Percentiles rank a stretch among this genome's conserved stretches.
Conservation (phyloP, 1,140 invertebrate species). For the Eueides isabella region DNA sequence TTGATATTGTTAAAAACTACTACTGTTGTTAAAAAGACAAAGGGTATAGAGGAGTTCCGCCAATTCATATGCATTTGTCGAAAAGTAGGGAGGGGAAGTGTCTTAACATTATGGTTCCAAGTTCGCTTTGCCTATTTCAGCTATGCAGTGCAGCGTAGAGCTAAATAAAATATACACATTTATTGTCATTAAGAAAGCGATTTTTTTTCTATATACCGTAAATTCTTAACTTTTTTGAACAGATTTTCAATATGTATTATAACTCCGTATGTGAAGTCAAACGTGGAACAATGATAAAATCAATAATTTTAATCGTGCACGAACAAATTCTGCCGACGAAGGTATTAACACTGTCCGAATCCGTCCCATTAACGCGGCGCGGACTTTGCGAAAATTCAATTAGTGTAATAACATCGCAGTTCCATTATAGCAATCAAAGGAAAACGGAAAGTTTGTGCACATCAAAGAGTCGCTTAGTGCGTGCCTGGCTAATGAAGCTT, state of each 20-base stretch:
- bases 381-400: slow-evolving; percentile 78
- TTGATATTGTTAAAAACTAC: too few species aligned
- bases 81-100: too few species aligned
- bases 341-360: slow-evolving; percentile 53
- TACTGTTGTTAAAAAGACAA: too few species aligned
- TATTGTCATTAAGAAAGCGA: neutral
- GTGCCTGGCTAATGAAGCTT: slow-evolving; percentile 62
- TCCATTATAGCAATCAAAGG: slow-evolving; percentile 80
- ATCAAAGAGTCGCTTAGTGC: slow-evolving; percentile 78
- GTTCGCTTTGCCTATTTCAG: too few species aligned
- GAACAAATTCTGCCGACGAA: slow-evolving; percentile 34
- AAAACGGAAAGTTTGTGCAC: slow-evolving; percentile 76
- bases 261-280: slow-evolving; percentile 21
- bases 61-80: too few species aligned
- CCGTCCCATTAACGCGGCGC: slow-evolving; percentile 54
- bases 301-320: slow-evolving; percentile 48
- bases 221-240: neutral
- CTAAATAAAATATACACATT: too few species aligned
- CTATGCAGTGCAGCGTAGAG: too few species aligned
- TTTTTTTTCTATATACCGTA: neutral
- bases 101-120: too few species aligned
- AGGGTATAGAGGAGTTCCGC: too few species aligned
- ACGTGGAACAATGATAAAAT: slow-evolving; percentile 41
- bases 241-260: slow-evolving; percentile 3
- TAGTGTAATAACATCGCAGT: slow-evolving; percentile 78